phyloP scores from a whole-genome alignment of 1,140 invertebrate species.

The Meloidogyne chitwoodi region DNA sequence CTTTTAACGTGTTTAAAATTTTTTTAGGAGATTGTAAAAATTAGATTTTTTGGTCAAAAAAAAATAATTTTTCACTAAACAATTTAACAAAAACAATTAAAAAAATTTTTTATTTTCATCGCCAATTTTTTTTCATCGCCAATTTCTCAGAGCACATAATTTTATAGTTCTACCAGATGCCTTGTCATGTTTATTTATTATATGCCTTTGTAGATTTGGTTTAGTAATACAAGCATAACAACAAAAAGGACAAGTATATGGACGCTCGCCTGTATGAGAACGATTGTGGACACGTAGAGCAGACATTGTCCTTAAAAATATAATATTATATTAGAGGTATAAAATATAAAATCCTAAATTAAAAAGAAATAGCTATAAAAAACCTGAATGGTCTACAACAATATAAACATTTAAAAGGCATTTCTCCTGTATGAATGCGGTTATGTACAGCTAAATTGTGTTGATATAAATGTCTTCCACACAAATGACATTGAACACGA shows the following conservation, averaged over 20 bases:
- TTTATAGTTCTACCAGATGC: not conserved
- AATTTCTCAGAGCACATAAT: not conserved
- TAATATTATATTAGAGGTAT: not conserved
- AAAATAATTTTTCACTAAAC: too few species aligned
- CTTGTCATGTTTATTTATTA: conserved; percentile 44
- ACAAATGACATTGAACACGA: conserved; percentile 54
- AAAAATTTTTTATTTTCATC: too few species aligned
- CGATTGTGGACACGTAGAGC: conserved; percentile 48
- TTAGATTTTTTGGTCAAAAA: too few species aligned
- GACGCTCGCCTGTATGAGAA: conserved; percentile 88
- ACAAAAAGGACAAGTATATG: conserved; percentile 90
- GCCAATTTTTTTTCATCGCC: not conserved
- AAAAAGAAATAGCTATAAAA: too few species aligned
- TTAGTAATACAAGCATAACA: conserved; percentile 83
- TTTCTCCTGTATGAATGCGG: conserved; percentile 61
- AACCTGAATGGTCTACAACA: conserved; percentile 59
- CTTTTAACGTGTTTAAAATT: too few species aligned
- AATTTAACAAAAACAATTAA: not conserved
- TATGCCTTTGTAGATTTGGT: conserved; percentile 53
- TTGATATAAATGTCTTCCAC: conserved; percentile 45
- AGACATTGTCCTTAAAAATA: conserved; percentile 50
- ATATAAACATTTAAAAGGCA: conserved; percentile 61
- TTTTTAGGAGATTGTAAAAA: too few species aligned
- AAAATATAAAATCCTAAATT: too few species aligned
- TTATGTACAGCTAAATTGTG: conserved; percentile 57